Evolutionary conservation across 2,113 vertebrate species (phyloP), one percentile per base, ranked within the genome.

Genomic region (Phalacrocorax aristotelis): DNA sequence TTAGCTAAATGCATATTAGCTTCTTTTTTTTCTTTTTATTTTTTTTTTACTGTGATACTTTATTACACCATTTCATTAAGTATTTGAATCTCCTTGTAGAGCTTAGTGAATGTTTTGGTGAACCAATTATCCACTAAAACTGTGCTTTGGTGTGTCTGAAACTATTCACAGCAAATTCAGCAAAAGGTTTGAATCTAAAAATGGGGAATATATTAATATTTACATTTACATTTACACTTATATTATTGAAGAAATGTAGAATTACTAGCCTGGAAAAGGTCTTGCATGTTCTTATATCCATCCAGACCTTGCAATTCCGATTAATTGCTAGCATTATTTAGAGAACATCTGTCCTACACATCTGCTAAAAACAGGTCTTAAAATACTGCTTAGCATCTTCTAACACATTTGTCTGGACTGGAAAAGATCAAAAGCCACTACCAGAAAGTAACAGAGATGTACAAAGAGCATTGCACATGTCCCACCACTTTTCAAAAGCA

Each of bases 1-100:
- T 89, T 95, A 91, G 48, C 36, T 95, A 96, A 94, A 94, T 91
- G 65, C 36, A 91, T 74, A 84, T 89, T 90, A 77, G 18, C 29
- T 89, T 58, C 3, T 6, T 16, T 70, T 78, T 54, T 44, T 62
- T 44, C 10, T 38, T 38, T 38, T 38, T 38, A 38, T 40, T 83
- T 75, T 78, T 62, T 72, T 83, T 48, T 30, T 29, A 51, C 32
- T 68, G 13, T 82, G 78, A 30, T 90, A 74, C 19, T 68, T 38
- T 68, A 72, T 92, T 46, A 65, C 93, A 79, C 7, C 3, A 23
- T 80, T 94, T 84, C 15, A 18, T 93, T 79, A 93, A 89, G 17
- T 71, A 51, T 60, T 86, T 89, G 36, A 93, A 72, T 64, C 16
- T 86, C 10, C 16, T 85, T n/a, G 27, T 75, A 60, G 74, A 68